phyloP scores from a whole-genome alignment of 2,113 vertebrate species.

The Nothocercus nigrocapillus region DNA sequence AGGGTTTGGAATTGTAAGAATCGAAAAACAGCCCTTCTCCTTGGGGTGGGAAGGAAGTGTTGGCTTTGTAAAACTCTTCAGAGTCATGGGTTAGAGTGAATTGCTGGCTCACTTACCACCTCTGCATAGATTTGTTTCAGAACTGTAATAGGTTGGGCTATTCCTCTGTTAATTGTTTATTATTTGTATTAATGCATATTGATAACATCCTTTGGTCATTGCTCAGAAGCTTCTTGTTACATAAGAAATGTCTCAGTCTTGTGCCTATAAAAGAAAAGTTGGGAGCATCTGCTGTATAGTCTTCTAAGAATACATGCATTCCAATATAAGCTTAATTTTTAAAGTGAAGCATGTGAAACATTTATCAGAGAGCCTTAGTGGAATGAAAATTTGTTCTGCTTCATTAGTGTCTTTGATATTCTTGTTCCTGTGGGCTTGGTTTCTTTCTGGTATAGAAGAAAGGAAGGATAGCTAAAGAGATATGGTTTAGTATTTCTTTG shows the following conservation, averaged over 20 bases:
- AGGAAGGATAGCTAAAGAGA: neutral
- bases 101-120: rapidly evolving
- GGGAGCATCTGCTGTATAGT: rapidly evolving
- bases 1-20: neutral
- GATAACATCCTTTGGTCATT: neutral
- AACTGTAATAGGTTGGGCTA: rapidly evolving
- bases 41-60: rapidly evolving
- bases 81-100: neutral
- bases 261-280: rapidly evolving
- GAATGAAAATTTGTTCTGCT: neutral
- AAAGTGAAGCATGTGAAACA: neutral
- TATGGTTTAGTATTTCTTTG: neutral
- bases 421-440: neutral
- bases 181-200: too few species aligned
- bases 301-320: rapidly evolving
- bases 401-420: neutral
- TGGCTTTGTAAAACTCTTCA: rapidly evolving
- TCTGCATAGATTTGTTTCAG: rapidly evolving
- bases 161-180: neutral
- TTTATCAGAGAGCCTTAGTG: neutral
- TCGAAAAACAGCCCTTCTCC: rapidly evolving
- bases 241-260: neutral
- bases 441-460: neutral
- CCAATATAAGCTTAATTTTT: rapidly evolving
- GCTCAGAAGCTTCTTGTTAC: neutral